Percentiles rank a stretch among this genome's conserved stretches.
These are phyloP conservation scores for Mylabris phalerata DNA, from an alignment of 1,140 invertebrate species.

Conservation along the genomic window DNA sequence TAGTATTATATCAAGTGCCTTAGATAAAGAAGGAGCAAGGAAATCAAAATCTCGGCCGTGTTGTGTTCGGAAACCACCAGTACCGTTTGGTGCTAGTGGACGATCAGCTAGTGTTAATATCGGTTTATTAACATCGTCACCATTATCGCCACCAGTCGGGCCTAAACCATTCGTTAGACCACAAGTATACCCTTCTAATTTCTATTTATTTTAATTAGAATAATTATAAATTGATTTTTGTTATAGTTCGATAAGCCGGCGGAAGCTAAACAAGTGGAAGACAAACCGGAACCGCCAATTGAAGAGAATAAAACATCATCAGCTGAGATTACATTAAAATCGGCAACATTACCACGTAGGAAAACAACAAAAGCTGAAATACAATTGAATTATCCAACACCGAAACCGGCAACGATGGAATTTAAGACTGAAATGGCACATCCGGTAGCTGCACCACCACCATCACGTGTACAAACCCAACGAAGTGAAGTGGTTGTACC, in stretches of 20 bases:
- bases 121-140: conserved; percentile 32
- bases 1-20: conserved; percentile 52
- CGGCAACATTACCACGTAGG: conserved; percentile 56
- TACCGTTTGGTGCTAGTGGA: conserved; percentile 49
- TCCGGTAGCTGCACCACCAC: conserved; percentile 46
- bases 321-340: conserved; percentile 59
- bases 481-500: conserved; percentile 55
- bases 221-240: neutral
- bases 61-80: conserved; percentile 49
- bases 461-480: conserved; percentile 40
- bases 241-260: conserved; percentile 7
- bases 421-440: conserved; percentile 55
- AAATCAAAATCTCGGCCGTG: conserved; percentile 44
- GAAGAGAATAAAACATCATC: conserved; percentile 49
- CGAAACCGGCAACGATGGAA: conserved; percentile 45
- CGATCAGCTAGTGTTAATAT: conserved; percentile 47
- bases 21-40: conserved; percentile 47
- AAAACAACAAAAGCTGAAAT: conserved; percentile 61
- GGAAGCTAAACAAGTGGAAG: conserved; percentile 18
- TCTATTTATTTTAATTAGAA: neutral
- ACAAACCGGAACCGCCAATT: conserved; percentile 10
- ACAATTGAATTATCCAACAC: conserved; percentile 47
- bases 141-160: conserved; percentile 27
- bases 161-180: conserved; percentile 32
- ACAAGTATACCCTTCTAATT: neutral